A percentile compares a stretch with the other conserved stretches of the same genome.
phyloP scores from a whole-genome alignment of 2,797 vertebrate species.

The Ataeniobius toweri region DNA sequence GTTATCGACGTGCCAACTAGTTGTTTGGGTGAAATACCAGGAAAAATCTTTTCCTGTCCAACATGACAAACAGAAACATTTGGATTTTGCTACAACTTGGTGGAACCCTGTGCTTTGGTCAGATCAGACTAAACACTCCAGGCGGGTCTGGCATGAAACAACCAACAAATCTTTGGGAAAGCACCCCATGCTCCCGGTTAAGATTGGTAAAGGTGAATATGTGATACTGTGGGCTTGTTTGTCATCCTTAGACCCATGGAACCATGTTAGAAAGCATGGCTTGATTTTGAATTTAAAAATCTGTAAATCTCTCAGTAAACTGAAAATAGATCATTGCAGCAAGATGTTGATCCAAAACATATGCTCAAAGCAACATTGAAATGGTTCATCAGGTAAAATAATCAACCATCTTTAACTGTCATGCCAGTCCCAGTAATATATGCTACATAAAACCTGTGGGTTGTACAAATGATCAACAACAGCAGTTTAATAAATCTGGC shows the following conservation, averaged over 20 bases:
- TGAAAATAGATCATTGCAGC: neutral
- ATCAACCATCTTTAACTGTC: neutral
- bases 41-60: neutral
- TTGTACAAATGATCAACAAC: neutral
- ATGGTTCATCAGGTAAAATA: neutral
- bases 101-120: neutral
- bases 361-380: neutral
- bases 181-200: neutral
- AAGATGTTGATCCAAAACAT: neutral
- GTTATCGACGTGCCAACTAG: neutral
- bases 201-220: neutral
- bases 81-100: neutral
- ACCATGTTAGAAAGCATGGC: neutral
- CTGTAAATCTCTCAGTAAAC: neutral
- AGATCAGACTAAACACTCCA: neutral
- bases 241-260: neutral
- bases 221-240: neutral
- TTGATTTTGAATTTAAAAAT: neutral
- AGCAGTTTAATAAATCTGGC: neutral
- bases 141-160: neutral
- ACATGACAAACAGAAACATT: neutral
- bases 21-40: neutral
- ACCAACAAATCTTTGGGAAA: neutral
- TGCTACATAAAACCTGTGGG: neutral
- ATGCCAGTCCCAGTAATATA: neutral